Evolutionary conservation across 2,797 vertebrate genomes (phyloP).

Genomic region (Squalus acanthias): DNA sequence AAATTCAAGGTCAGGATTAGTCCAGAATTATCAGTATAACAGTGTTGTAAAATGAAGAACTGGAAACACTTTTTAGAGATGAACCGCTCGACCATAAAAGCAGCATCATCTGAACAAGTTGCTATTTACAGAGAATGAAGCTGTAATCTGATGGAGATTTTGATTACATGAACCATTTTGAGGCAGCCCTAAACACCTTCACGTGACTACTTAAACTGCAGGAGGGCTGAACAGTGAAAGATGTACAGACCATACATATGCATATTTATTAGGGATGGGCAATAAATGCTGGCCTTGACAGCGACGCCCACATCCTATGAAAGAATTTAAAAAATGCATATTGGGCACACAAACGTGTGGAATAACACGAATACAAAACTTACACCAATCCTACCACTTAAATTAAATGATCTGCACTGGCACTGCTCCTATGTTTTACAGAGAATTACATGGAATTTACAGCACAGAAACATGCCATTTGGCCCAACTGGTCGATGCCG

Average conservation of each 20-base stretch:
- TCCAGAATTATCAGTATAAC: background rate
- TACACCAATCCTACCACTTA: background rate
- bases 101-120: constrained; percentile 1
- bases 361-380: constrained; percentile 1
- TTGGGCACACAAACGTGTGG: background rate
- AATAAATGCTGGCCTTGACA: too few relatives aligned
- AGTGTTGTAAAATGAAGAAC: constrained; percentile 3
- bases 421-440: background rate
- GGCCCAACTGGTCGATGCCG: background rate
- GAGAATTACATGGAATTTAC: background rate
- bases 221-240: background rate
- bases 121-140: constrained; percentile 30
- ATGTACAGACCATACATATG: constrained; percentile 11
- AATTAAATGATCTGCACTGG: background rate
- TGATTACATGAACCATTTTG: constrained; percentile 22
- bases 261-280: background rate
- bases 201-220: constrained; percentile 25
- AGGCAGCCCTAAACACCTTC: constrained; percentile 16
- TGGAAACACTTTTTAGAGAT: background rate
- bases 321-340: background rate
- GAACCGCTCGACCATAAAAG: constrained; percentile 4
- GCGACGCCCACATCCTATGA: too few relatives aligned
- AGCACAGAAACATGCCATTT: too few relatives aligned
- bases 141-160: constrained; percentile 33
- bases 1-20: background rate